Evolutionary conservation across 2,888 invertebrate genomes (phyloP).

Genomic region (Sarcophaga variegata): DNA sequence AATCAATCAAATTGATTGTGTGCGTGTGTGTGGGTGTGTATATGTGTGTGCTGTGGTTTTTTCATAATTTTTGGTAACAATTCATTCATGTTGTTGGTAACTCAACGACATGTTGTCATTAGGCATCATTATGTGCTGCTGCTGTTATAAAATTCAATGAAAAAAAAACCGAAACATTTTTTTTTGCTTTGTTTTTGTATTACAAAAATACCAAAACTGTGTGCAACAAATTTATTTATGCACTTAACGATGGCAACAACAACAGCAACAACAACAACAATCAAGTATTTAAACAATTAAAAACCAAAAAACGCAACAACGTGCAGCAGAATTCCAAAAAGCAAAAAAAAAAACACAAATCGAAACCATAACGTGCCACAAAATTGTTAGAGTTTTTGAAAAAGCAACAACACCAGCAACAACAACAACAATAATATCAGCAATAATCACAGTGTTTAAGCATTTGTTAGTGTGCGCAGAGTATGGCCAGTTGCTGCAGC

Average conservation of each 20-base stretch:
- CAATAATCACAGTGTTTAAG: too few species aligned
- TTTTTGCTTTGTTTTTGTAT: neutral
- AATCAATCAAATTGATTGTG: conserved; percentile 36
- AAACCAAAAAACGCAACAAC: conserved; percentile 15
- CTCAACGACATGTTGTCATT: neutral
- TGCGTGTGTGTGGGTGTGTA: neutral
- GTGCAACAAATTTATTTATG: conserved; percentile 10
- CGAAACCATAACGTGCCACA: neutral
- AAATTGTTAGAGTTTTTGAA: neutral
- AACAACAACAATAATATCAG: too few species aligned
- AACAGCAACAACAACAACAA: neutral
- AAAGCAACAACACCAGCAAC: too few species aligned
- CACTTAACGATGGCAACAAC: neutral
- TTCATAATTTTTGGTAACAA: neutral
- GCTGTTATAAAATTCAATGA: conserved; percentile 5
- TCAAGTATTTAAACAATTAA: conserved; percentile 30
- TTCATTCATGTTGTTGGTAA: neutral
- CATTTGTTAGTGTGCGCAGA: too few species aligned
- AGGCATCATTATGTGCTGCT: neutral
- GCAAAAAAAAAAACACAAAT: neutral
- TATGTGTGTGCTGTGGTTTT: neutral
- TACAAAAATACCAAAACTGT: neutral
- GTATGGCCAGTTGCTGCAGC: too few species aligned
- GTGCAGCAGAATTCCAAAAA: neutral
- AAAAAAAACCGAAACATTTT: neutral